These are phyloP conservation scores for Coryphaenoides rupestris DNA, from an alignment of 2,113 vertebrate species.

Conservation along the genomic window DNA sequence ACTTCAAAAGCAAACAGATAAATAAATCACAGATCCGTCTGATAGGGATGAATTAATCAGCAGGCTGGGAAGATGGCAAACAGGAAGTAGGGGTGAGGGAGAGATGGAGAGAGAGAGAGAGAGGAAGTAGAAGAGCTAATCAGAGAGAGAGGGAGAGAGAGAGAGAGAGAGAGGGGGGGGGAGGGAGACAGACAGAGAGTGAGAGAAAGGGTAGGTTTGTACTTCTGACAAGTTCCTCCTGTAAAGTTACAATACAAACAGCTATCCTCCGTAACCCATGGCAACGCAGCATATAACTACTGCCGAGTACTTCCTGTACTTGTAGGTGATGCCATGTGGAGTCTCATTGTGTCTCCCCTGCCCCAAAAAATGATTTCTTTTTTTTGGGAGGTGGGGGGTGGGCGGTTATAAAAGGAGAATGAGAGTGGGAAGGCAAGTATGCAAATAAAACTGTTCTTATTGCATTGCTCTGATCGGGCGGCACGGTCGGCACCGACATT, in stretches of 20 bases:
- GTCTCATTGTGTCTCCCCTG: constrained; percentile 45
- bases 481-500: constrained; percentile 96
- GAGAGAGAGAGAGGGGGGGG: constrained; percentile 20
- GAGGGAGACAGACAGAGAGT: constrained; percentile 2
- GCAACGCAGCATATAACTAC: too few relatives aligned
- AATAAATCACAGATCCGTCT: constrained; percentile 60
- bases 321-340: constrained; percentile 19
- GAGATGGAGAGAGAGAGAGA: constrained; percentile 32
- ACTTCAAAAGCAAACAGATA: constrained; percentile 65
- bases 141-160: constrained; percentile 31
- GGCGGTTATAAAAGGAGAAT: too few relatives aligned
- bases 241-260: too few relatives aligned
- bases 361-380: constrained; percentile 27
- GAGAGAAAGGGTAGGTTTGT: not conserved
- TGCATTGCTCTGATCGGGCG: constrained; percentile 95
- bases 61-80: constrained; percentile 42
- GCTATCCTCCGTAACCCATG: too few relatives aligned
- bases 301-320: too few relatives aligned
- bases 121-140: constrained; percentile 20
- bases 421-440: constrained; percentile 68
- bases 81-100: constrained; percentile 45
- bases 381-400: constrained; percentile 66
- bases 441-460: constrained; percentile 98
- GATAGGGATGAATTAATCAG: constrained; percentile 62
- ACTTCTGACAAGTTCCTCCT: not conserved